These are phyloP conservation scores for Caenorhabditis macrosperma DNA, from an alignment of 2,888 invertebrate species.

Conservation along the genomic window DNA sequence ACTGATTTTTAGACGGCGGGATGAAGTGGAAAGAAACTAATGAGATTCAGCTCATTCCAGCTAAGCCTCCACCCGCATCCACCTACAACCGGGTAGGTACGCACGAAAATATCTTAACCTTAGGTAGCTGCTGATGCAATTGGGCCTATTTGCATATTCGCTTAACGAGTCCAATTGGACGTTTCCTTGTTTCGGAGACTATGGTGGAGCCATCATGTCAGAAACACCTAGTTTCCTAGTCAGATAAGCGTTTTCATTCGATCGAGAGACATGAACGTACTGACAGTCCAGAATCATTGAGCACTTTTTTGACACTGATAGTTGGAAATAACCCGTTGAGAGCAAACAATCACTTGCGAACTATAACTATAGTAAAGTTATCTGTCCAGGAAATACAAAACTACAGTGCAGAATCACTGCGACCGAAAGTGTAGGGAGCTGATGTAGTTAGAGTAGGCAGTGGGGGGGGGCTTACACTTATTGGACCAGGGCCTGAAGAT, in stretches of 20 bases:
- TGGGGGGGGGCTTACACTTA: background rate
- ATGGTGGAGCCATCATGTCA: background rate
- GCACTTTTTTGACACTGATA: slow-evolving; percentile 8
- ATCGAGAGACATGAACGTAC: background rate
- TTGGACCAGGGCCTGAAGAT: background rate
- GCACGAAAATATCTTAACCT: slow-evolving; percentile 8
- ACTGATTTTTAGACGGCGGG: background rate
- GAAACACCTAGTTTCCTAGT: background rate
- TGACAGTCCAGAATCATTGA: slow-evolving; percentile 8
- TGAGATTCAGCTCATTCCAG: slow-evolving; percentile 25
- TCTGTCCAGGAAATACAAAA: background rate
- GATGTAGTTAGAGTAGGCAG: slow-evolving; percentile 1
- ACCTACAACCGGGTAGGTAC: slow-evolving; percentile 31
- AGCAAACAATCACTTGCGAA: background rate
- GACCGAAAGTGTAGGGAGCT: slow-evolving; percentile 1
- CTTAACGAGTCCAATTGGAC: slow-evolving; percentile 14
- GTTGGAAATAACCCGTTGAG: background rate
- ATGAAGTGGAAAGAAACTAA: slow-evolving; percentile 10
- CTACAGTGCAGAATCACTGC: slow-evolving; percentile 1
- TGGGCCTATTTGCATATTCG: slow-evolving; percentile 37
- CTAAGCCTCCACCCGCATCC: slow-evolving; percentile 33
- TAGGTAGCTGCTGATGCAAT: slow-evolving; percentile 36
- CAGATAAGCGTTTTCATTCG: background rate
- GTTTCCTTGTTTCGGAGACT: slow-evolving; percentile 20
- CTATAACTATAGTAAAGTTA: slow-evolving; percentile 13